Base-by-base conservation (phyloP, 2,888 invertebrate genomes). In the Bugula neritina region DNA sequence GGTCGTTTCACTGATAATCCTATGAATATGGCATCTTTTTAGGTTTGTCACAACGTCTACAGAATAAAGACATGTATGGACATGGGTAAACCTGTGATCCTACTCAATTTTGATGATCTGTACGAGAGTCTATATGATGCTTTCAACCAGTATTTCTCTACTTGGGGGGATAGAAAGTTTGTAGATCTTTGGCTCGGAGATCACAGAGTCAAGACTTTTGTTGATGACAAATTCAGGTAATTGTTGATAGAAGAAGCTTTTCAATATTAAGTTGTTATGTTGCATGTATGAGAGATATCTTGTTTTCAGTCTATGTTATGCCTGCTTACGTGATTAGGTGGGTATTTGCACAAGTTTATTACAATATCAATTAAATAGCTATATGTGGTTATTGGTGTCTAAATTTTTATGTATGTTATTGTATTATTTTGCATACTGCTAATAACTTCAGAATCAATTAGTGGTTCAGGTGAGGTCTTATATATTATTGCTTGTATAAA, bases 101-200 rank as follows among this genome's bases (percentile, higher is more conserved):
- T 81, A 27, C 75, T 80, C 69, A 81, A 82, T 72, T 75, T 81
- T 72, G 81, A 82, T 73, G 80, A 79, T 72, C 74, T 81, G 43
- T 82, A 82, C 73, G 82, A 82, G 74, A 80, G 80, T 76, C 75
- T 82, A 69, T 82, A 82, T 74, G 81, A 82, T 75, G 81, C 80
- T 31, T 77, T 82, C 25, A 82, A 82, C 72, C 81, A 81, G 77
- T 80, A 79, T 74, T 81, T 80, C 73, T 78, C 78, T 35, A 74
- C 75, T 71, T 75, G 77, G 69, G 80, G 80, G 10, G 79, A 77
- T 3, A 75, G 79, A 69, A 75, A 81, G 71, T 81, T 79, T 75
- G 81, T 82, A 0, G 81, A 82, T 72, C 76, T 82, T 69, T 81
- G 82, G 25, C 77, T 82, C 3, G 82, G 82, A 35, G 80, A 79